phyloP scores from a whole-genome alignment of 2,113 vertebrate species.

The Scolopax mira region DNA sequence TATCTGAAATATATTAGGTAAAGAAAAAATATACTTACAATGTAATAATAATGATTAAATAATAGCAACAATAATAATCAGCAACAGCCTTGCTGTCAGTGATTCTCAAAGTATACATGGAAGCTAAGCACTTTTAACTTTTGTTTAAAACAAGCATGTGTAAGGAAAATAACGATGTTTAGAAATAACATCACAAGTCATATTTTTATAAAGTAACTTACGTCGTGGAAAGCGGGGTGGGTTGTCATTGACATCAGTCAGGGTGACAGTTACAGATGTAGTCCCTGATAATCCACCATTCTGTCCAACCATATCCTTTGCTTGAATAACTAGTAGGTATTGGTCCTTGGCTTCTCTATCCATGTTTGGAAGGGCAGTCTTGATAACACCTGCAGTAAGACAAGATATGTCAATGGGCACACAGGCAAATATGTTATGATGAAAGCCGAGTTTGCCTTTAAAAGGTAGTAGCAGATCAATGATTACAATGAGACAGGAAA shows the following conservation, averaged over 20 bases:
- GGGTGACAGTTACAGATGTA: conserved; percentile 91
- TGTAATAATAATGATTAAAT: background rate
- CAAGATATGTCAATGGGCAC: background rate
- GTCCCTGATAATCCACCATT: conserved; percentile 95
- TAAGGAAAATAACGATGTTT: background rate
- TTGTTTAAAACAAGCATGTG: background rate
- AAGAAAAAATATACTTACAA: background rate
- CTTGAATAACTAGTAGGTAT: conserved; percentile 95
- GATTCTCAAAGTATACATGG: background rate
- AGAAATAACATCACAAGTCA: background rate
- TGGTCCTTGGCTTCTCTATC: conserved; percentile 96
- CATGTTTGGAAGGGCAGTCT: conserved; percentile 96
- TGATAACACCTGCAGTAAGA: conserved; percentile 86
- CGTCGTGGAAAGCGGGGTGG: conserved; percentile 90
- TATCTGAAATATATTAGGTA: background rate
- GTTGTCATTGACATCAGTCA: conserved; percentile 96
- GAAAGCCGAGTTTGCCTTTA: background rate
- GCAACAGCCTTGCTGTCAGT: background rate
- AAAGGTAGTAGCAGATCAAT: background rate
- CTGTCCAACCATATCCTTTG: conserved; percentile 98
- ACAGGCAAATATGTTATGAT: background rate
- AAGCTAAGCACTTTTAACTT: background rate
- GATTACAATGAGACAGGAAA: background rate
- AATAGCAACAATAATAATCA: background rate
- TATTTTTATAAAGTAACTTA: conserved; percentile 66